Conservation (phyloP, 2,113 vertebrate species). For the Tetrax tetrax region DNA sequence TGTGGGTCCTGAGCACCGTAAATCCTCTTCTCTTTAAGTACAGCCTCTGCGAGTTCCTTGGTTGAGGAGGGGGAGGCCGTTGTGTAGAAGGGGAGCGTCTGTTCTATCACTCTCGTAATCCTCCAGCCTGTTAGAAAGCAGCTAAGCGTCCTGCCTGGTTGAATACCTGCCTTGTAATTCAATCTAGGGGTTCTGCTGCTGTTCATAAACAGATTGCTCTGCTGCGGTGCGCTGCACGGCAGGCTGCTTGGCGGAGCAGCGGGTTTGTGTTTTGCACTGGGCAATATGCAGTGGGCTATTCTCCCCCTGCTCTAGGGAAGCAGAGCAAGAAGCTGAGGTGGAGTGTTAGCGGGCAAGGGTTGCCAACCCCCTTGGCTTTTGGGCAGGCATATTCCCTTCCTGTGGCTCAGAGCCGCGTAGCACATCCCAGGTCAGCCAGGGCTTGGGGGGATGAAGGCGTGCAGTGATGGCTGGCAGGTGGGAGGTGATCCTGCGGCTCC, state of each 20-base stretch:
- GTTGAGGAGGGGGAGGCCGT: neutral
- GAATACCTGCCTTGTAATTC: slow-evolving; percentile 66
- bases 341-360: neutral
- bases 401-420: accelerated
- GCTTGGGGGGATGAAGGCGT: no score
- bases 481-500: accelerated
- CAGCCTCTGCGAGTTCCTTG: neutral
- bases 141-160: slow-evolving; percentile 53
- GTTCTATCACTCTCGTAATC: slow-evolving; percentile 30
- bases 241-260: neutral
- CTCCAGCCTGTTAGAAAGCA: slow-evolving; percentile 11
- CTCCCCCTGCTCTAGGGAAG: neutral
- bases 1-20: neutral
- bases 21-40: slow-evolving; percentile 40
- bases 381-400: neutral
- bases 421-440: accelerated
- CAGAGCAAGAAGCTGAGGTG: neutral
- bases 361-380: neutral
- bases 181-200: slow-evolving; percentile 47
- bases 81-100: slow-evolving; percentile 36
- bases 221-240: neutral
- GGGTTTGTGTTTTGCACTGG: neutral
- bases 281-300: neutral
- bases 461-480: neutral
- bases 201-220: slow-evolving; percentile 41